Base-by-base conservation (phyloP, 37 sponge, comb jelly and placozoan genomes). In the Beroe forskalii region DNA sequence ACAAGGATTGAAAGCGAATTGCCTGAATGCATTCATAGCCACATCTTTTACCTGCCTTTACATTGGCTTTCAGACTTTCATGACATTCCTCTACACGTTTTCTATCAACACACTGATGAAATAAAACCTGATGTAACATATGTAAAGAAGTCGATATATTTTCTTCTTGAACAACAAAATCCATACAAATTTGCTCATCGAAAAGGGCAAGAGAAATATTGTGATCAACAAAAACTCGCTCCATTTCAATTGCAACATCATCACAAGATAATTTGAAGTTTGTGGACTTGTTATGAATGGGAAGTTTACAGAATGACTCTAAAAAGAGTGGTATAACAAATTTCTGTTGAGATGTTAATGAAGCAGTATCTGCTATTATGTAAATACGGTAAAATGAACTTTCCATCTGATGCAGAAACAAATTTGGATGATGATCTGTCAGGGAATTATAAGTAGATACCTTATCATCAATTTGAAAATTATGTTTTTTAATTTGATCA, bases 151-250 rank as follows among this genome's bases (percentile, higher is more conserved):
- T 30, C n/a, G 39, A 43, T 25, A 80, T 41, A 44, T 42, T 80
- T 14, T 44, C 86, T 25, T 41, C 30, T 24, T 35, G 9, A 27
- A 80, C 14, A n/a, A 37, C 42, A 25, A 80, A 80, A 22, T 41
- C 44, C 86, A 80, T 3, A 43, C 55, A 80, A 44, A 80, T 80
- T 44, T 44, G 44, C 23, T 80, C 86, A 38, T 27, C 40, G 39
- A 36, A 36, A 12, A 69, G 72, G 42, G 27, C 86, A 0, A 41
- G n/a, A 6, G 86, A 44, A 1, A 43, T 30, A 44, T 38, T 25
- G n/a, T 41, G 27, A 3, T 41, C 42, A 22, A 80, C 25, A 27
- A 80, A 80, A 24, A 80, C 2, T 24, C 35, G 9, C 55, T 80
- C 86, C 1, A 32, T 28, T 30, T 80, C n/a, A 24, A 27, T 23